Base-by-base conservation (phyloP, 2,888 invertebrate species). In the Lamellibrachia columna region DNA sequence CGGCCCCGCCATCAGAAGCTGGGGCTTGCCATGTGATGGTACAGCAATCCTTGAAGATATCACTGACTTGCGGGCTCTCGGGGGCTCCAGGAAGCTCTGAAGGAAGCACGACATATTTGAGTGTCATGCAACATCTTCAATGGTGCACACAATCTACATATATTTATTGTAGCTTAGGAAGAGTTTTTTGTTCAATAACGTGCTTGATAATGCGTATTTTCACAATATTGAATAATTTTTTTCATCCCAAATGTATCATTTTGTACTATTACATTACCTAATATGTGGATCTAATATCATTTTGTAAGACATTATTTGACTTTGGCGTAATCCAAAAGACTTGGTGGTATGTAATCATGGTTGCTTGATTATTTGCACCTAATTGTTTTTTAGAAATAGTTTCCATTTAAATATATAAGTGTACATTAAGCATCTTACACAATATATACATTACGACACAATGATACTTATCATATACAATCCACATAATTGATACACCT, bases 1-100 rank as follows among this genome's bases (percentile, higher is more conserved):
- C 95, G 91, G 95, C 94, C 1, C 96, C 96, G 52, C 96, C 96
- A 94, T 96, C 96, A 58, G 94, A 94, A 90, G 94, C 94, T 1
- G 96, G 96, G 90, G 96, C 95, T 11, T 95, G 92, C 96, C 96
- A 96, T 93, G 95, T 95, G 75, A 96, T 94, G 53, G 95, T 95
- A 55, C 95, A 96, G 52, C 95, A 95, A 22, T 95, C 92, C 90
- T 93, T 92, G 75, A 90, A 92, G 75, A 93, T 93, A 28, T 93
- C 93, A 11, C 90, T 91, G 7, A 94, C 90, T 28, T 93, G 93
- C 1, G 94, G 94, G 4, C 91, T 91, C 52, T 92, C 91, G 11
- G 94, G 94, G 75, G 94, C 93, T 92, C 94, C 93, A n/a, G 94
- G 94, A 40, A 92, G 40, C n/a, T 58, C 93, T 93, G 60, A 52